These are phyloP conservation scores for Mastomys coucha DNA, from an alignment of 2,113 vertebrate genomes.

Conservation along the genomic window DNA sequence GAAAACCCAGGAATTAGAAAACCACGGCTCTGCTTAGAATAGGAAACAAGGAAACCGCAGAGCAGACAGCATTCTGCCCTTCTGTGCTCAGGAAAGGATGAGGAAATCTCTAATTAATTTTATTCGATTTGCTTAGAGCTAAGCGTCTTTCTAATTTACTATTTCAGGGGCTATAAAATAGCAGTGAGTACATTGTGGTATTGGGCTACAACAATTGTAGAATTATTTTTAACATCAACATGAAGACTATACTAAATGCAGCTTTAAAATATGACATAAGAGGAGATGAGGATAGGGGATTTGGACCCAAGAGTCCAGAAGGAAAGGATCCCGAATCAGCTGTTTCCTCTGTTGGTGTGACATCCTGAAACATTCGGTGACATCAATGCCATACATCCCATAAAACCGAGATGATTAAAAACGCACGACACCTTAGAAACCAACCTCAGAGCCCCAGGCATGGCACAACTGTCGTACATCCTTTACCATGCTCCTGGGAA, in stretches of 20 bases:
- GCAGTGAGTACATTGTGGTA: background rate
- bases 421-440: background rate
- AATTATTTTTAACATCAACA: constrained; percentile 20
- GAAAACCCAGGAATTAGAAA: constrained; percentile 44
- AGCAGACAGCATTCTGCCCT: constrained; percentile 11
- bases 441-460: background rate
- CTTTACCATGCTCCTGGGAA: background rate
- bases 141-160: constrained; percentile 54
- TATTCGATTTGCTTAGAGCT: constrained; percentile 23
- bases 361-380: background rate
- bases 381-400: background rate
- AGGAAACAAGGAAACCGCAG: background rate
- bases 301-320: background rate
- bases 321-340: background rate
- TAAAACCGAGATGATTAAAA: background rate
- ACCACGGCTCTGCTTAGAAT: background rate
- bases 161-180: constrained; percentile 20
- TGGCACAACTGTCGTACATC: background rate
- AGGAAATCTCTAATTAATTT: constrained; percentile 54
- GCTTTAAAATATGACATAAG: background rate
- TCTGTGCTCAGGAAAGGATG: background rate
- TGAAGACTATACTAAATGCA: background rate
- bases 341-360: background rate
- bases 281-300: too few species aligned
- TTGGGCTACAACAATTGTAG: background rate